These are phyloP conservation scores for Chymomyza fuscimana DNA, from an alignment of 2,888 invertebrate genomes.

Conservation along the genomic window DNA sequence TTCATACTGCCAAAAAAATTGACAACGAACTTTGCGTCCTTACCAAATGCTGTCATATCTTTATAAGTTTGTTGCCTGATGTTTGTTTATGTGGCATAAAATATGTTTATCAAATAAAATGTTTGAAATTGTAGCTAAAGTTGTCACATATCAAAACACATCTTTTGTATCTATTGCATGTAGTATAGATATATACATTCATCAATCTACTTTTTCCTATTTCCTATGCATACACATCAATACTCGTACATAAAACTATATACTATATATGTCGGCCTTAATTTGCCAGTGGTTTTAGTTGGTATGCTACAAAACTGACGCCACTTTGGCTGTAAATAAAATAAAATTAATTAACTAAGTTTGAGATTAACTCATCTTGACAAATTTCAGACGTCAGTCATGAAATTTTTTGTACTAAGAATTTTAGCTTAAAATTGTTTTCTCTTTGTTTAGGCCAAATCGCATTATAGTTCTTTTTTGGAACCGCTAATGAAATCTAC, in stretches of 20 bases:
- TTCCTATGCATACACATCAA: conserved; percentile 2
- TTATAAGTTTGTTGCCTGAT: background rate
- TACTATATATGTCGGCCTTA: conserved; percentile 37
- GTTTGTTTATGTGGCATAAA: background rate
- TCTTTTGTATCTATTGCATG: background rate
- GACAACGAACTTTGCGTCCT: background rate
- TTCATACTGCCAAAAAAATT: background rate
- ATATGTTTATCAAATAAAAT: background rate
- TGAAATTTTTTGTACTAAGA: background rate
- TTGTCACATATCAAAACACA: background rate
- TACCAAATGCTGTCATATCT: background rate
- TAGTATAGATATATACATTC: background rate
- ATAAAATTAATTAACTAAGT: conserved; percentile 50
- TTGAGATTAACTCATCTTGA: conserved; percentile 49
- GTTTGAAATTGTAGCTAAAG: background rate
- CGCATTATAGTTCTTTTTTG: background rate
- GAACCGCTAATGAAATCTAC: background rate
- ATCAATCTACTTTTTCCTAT: background rate
- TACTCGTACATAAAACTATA: background rate
- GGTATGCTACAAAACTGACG: conserved; percentile 11
- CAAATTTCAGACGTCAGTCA: conserved; percentile 42
- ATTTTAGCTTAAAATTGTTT: conserved; percentile 16
- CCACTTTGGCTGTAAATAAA: conserved; percentile 12
- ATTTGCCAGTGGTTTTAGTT: conserved; percentile 4
- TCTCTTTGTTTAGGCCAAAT: background rate